A percentile compares a stretch with the other conserved stretches of the same genome.
phyloP scores from a whole-genome alignment of 2,113 vertebrate species.

The Entosphenus tridentatus region DNA sequence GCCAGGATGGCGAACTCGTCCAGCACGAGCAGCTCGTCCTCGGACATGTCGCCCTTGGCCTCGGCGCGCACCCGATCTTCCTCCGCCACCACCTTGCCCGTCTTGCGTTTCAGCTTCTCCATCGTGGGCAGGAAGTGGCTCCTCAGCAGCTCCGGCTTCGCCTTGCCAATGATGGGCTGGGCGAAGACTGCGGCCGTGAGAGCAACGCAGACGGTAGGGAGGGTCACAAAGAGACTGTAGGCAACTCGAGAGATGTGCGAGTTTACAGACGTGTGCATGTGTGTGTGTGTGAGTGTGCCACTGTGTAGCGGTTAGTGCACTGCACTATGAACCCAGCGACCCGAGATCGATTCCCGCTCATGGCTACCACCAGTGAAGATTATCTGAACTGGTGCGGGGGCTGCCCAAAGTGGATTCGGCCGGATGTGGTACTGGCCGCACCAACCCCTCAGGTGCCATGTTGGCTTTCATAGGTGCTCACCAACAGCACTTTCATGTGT shows the following conservation, averaged over 20 bases:
- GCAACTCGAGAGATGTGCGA: neutral
- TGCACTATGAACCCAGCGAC: neutral
- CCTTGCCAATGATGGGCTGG: conserved; percentile 90
- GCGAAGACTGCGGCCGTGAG: conserved; percentile 45
- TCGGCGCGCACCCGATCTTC: conserved; percentile 75
- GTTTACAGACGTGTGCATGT: neutral
- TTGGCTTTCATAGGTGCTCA: too few relatives aligned
- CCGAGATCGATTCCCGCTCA: neutral
- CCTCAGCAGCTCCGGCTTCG: conserved; percentile 58
- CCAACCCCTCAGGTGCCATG: too few relatives aligned
- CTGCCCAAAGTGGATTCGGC: neutral
- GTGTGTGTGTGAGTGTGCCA: neutral
- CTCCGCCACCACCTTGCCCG: conserved; percentile 54
- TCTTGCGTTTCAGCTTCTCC: conserved; percentile 91
- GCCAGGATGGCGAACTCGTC: conserved; percentile 75
- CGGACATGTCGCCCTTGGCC: conserved; percentile 79
- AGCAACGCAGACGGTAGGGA: neutral
- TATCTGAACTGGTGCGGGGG: neutral
- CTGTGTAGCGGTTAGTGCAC: neutral
- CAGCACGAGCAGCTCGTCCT: conserved; percentile 76
- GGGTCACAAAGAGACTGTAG: too few relatives aligned
- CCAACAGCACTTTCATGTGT: too few relatives aligned
- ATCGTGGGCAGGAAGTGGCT: conserved; percentile 81
- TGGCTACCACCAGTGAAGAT: neutral
- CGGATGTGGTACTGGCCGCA: too few relatives aligned